A percentile compares a stretch with the other conserved stretches of the same genome.
Conservation (phyloP, 2,797 vertebrate species). For the Menidia menidia region DNA sequence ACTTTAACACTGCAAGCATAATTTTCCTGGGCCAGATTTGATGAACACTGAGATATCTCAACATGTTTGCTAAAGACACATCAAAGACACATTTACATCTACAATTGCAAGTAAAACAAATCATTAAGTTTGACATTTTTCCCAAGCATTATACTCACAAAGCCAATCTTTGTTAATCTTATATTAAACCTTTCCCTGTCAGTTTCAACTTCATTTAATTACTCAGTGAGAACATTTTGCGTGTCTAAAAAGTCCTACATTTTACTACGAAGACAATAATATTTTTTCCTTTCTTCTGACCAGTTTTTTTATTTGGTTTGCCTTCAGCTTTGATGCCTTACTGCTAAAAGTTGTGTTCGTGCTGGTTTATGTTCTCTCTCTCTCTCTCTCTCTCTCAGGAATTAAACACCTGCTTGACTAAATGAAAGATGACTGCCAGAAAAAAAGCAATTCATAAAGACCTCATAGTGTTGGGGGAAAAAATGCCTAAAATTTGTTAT, state of each 20-base stretch:
- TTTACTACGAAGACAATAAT: no score
- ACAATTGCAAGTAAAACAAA: background rate
- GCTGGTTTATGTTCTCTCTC: no score
- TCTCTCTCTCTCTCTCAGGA: no score
- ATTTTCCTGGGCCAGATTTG: background rate
- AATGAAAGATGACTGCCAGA: background rate
- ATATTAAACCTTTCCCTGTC: no score
- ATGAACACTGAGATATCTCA: background rate
- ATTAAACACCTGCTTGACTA: background rate
- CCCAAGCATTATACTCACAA: background rate
- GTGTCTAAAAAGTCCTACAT: no score
- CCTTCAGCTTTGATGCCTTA: no score
- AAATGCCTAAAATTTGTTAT: background rate
- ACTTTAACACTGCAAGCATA: slow-evolving; percentile 15
- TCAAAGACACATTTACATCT: background rate
- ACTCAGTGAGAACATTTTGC: background rate
- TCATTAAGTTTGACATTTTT: background rate
- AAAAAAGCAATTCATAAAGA: background rate
- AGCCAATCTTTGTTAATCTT: background rate
- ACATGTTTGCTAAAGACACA: background rate
- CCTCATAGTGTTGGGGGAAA: background rate
- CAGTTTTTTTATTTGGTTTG: no score
- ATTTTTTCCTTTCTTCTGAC: no score
- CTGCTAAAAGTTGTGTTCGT: no score
- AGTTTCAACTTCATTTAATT: no score